These are phyloP conservation scores for Pteropus rufus DNA, from an alignment of 2,797 vertebrate species.

Conservation along the genomic window DNA sequence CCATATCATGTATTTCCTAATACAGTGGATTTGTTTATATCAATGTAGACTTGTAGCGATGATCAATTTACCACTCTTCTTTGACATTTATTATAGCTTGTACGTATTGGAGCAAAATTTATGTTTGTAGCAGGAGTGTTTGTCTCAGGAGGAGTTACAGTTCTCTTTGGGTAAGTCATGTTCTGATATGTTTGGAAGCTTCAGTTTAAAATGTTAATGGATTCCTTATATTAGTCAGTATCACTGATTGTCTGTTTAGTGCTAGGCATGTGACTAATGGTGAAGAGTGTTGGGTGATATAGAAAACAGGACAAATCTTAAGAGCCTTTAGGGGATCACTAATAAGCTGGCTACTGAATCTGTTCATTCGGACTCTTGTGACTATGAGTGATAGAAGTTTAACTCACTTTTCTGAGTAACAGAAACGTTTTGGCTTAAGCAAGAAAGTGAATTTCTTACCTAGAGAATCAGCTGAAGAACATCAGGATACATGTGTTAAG, in stretches of 20 bases:
- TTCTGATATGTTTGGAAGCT: constrained; percentile 20
- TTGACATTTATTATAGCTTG: constrained; percentile 87
- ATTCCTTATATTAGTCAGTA: neutral
- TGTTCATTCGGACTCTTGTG: neutral
- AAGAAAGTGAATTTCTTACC: neutral
- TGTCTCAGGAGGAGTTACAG: constrained; percentile 90
- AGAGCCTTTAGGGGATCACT: neutral
- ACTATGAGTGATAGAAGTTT: neutral
- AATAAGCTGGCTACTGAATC: neutral
- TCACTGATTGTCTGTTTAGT: neutral
- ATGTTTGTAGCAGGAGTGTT: constrained; percentile 94
- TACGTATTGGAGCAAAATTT: constrained; percentile 95
- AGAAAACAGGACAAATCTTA: neutral
- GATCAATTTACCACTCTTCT: constrained; percentile 40
- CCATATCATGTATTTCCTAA: neutral
- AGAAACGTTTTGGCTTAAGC: neutral
- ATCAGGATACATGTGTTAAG: neutral
- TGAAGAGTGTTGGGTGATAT: neutral
- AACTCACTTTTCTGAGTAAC: neutral
- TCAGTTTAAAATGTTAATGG: neutral
- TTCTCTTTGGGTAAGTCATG: constrained; percentile 95
- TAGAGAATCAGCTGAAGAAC: neutral
- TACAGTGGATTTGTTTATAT: neutral
- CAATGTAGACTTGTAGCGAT: neutral
- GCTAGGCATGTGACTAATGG: neutral